These are phyloP conservation scores for Conus canariensis DNA, from an alignment of 2,888 invertebrate genomes.

Conservation along the genomic window DNA sequence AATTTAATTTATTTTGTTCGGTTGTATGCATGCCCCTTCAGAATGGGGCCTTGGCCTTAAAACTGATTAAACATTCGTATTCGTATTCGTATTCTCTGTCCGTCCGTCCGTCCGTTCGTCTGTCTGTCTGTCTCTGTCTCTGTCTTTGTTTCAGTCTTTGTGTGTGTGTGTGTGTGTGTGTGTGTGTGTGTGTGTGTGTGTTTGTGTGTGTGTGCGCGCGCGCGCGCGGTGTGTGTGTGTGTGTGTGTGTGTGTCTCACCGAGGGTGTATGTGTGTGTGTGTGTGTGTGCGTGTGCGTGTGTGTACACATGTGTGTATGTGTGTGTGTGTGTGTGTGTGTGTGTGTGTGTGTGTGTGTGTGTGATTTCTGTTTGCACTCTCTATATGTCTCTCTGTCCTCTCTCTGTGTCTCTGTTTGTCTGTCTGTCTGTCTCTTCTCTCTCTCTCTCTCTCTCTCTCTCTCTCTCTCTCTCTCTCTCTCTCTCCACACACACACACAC, in stretches of 20 bases:
- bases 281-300: constrained; percentile 21
- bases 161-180: constrained; percentile 17
- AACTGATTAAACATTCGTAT: too few species aligned
- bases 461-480: too few species aligned
- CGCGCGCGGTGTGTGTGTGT: constrained; percentile 11
- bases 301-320: constrained; percentile 9
- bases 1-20: too few species aligned
- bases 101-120: constrained; percentile 84
- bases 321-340: constrained; percentile 27
- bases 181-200: background rate
- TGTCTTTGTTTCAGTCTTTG: constrained; percentile 6
- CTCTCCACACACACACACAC: too few species aligned
- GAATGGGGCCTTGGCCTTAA: too few species aligned
- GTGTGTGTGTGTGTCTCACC: background rate
- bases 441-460: too few species aligned
- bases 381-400: too few species aligned
- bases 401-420: too few species aligned
- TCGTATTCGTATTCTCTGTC: too few species aligned
- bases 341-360: constrained; percentile 2
- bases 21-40: too few species aligned
- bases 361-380: too few species aligned
- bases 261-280: background rate
- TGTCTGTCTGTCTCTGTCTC: background rate
- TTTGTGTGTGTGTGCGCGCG: constrained; percentile 12
- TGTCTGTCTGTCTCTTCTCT: too few species aligned